phyloP scores from a whole-genome alignment of 2,113 vertebrate species.

The Calidris pugnax region DNA sequence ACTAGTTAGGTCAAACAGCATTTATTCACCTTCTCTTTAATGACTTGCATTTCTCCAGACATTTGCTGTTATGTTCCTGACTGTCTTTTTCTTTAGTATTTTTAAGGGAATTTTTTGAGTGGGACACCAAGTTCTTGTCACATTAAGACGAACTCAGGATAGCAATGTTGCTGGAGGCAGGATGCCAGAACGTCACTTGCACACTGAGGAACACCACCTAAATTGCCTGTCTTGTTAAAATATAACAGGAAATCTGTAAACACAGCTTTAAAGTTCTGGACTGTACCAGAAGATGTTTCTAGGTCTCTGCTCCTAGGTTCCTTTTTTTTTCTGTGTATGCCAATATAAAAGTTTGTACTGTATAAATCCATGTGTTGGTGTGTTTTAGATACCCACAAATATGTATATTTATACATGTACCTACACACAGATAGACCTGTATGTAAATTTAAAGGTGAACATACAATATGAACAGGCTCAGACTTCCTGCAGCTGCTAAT shows the following conservation, averaged over 20 bases:
- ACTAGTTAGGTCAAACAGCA: not conserved
- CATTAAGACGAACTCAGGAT: not conserved
- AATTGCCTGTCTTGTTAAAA: conserved; percentile 34
- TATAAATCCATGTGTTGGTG: not conserved
- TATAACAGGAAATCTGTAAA: not conserved
- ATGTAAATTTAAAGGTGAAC: not conserved
- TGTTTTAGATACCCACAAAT: not conserved
- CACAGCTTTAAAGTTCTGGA: not conserved
- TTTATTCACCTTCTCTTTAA: conserved; percentile 23
- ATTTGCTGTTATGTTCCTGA: not conserved
- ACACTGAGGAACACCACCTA: not conserved
- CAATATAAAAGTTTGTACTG: not conserved
- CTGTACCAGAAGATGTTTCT: not conserved
- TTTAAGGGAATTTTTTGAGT: conserved; percentile 12
- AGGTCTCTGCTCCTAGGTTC: not conserved
- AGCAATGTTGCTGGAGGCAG: conserved; percentile 10
- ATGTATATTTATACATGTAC: fast-evolving
- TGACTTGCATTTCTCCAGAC: not conserved
- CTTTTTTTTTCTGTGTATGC: not conserved
- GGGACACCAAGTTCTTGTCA: conserved; percentile 32
- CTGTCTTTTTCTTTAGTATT: not conserved
- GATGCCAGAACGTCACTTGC: conserved; percentile 5
- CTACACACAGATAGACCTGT: not conserved
- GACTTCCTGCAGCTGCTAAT: not conserved
- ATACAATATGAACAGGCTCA: not conserved